phyloP scores from a whole-genome alignment of 2,797 vertebrate genomes.

The Spinus pinus region DNA sequence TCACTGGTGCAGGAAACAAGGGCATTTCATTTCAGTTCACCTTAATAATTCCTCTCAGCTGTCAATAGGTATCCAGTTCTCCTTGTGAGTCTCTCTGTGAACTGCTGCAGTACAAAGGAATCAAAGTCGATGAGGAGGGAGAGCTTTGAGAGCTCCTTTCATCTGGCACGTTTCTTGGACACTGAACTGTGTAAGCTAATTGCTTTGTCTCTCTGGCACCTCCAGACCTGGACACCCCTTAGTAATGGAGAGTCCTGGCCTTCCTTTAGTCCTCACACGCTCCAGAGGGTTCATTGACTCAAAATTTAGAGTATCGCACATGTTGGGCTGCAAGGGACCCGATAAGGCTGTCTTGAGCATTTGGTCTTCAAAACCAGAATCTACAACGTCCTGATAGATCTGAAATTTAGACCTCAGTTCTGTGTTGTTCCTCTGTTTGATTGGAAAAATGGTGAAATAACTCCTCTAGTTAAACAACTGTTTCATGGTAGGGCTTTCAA shows the following conservation, averaged over 20 bases:
- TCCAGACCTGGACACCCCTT: not conserved
- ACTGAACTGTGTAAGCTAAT: not conserved
- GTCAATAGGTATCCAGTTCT: slow-evolving; percentile 28
- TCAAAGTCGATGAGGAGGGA: not conserved
- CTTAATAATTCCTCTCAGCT: slow-evolving; percentile 24
- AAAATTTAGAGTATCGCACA: accelerated
- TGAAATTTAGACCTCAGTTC: not conserved
- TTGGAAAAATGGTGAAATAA: not conserved
- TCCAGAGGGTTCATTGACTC: not conserved
- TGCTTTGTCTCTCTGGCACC: not conserved
- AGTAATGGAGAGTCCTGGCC: not conserved
- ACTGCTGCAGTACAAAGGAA: slow-evolving; percentile 11
- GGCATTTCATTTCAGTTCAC: slow-evolving; percentile 34
- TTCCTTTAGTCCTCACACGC: accelerated
- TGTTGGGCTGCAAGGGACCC: not conserved
- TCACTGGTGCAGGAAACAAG: slow-evolving; percentile 50
- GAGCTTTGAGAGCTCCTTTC: slow-evolving; percentile 12
- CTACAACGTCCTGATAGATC: not conserved
- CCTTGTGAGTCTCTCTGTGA: not conserved
- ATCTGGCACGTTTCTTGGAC: not conserved
- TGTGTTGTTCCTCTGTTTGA: not conserved
- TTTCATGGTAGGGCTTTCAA: not conserved
- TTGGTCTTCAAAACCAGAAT: not conserved
- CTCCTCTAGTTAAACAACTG: not conserved
- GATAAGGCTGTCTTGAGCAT: accelerated